phyloP scores from a whole-genome alignment of 1,140 invertebrate species.

The Hydropsyche tenuis region DNA sequence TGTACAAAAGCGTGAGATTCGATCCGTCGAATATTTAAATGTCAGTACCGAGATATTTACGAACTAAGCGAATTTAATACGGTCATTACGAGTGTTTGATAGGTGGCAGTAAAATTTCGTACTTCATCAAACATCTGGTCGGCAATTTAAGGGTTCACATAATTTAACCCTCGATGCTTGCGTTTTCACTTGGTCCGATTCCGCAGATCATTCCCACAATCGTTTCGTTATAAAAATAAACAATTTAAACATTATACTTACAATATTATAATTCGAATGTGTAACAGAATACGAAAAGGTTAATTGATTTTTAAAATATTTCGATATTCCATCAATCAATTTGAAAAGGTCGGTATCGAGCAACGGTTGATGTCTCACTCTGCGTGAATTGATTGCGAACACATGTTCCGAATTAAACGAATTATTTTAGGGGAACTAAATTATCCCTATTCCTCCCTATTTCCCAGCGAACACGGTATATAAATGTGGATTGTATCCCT shows the following conservation, averaged over 20 bases:
- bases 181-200: neutral
- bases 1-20: too few species aligned
- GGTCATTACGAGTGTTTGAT: slow-evolving; percentile 11
- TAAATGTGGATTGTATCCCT: neutral
- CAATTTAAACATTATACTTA: too few species aligned
- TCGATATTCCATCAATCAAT: too few species aligned
- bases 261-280: too few species aligned
- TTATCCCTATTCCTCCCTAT: neutral
- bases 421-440: slow-evolving; percentile 39
- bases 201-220: too few species aligned
- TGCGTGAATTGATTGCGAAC: slow-evolving; percentile 46
- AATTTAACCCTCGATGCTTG: slow-evolving; percentile 21
- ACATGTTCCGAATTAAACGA: slow-evolving; percentile 49
- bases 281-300: too few species aligned
- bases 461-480: neutral
- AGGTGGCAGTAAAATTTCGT: slow-evolving; percentile 13
- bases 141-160: slow-evolving; percentile 44
- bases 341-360: too few species aligned
- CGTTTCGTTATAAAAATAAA: too few species aligned
- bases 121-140: slow-evolving; percentile 36
- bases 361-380: slow-evolving; percentile 32
- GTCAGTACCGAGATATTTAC: neutral
- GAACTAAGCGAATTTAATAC: slow-evolving; percentile 10
- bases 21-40: too few species aligned
- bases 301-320: too few species aligned